phyloP scores from a whole-genome alignment of 2,888 invertebrate species.

The Drosophila falleni region DNA sequence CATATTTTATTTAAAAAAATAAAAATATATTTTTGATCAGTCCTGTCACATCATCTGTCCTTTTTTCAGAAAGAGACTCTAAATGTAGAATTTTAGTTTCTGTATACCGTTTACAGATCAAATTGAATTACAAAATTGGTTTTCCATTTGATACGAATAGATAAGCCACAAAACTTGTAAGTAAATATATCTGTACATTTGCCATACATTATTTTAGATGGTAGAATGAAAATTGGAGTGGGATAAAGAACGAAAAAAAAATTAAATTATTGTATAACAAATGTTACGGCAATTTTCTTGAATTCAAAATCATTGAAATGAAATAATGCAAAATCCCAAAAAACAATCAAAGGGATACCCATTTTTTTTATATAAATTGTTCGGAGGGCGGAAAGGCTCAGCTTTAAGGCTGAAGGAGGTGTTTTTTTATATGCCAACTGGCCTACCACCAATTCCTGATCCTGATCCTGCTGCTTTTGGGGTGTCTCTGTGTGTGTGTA shows the following conservation, averaged over 20 bases:
- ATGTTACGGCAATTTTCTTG: slow-evolving; percentile 83
- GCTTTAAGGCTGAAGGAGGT: slow-evolving; percentile 36
- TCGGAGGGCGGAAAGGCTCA: slow-evolving; percentile 32
- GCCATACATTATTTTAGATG: not conserved
- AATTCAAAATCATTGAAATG: slow-evolving; percentile 84
- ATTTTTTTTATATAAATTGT: slow-evolving; percentile 34
- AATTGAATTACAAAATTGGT: no score
- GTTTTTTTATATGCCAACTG: slow-evolving; percentile 27
- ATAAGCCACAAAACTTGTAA: no score
- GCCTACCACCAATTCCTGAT: slow-evolving; percentile 43
- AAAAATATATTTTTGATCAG: not conserved
- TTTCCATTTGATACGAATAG: no score
- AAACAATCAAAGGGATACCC: slow-evolving; percentile 81
- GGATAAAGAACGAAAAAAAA: slow-evolving; percentile 43
- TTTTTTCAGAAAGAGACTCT: no score
- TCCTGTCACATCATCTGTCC: not conserved
- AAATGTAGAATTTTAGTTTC: not conserved
- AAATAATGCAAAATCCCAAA: slow-evolving; percentile 84
- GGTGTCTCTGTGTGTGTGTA: slow-evolving; percentile 36
- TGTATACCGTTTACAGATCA: no score
- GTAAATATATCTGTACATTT: not conserved
- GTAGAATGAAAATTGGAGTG: not conserved
- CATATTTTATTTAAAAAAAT: not conserved
- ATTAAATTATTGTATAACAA: slow-evolving; percentile 80
- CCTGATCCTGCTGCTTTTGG: slow-evolving; percentile 30